Base-by-base conservation (phyloP, 2,113 vertebrate genomes). In the Anoura caudifer region DNA sequence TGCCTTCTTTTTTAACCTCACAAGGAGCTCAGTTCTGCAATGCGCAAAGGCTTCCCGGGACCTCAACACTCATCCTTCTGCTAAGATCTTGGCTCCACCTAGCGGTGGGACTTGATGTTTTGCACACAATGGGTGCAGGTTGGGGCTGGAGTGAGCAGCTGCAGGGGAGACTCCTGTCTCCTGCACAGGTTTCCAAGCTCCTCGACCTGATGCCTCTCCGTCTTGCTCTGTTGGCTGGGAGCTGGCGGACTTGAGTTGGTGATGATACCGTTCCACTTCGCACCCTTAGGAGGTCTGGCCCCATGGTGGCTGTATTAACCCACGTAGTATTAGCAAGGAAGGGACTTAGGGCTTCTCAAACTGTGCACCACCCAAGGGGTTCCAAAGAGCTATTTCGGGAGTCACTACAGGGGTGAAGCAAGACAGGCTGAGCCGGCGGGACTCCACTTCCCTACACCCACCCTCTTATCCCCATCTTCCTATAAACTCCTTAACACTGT, bases 21-120 rank as follows among this genome's bases (percentile, higher is more conserved):
- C 15, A 26, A 43, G 54, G 63, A 90, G 63, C 8, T 26, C n/a
- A 61, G n/a, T 80, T 91, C 28, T 13, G 26, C 17, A 20, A 26
- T 26, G 7, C 3, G 11, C 31, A 2, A 5, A 59, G 56, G 12
- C n/a, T 56, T 47, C 22, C 24, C 19, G n/a, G 72, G 70, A 76
- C 17, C 70, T n/a, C 41, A 28, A 2, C 20, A 5, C 45, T 43
- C 52, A 59, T 86, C n/a, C 20, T 61, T 92, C 69, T 92, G 75
- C n/a, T 84, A 33, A 93, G 84, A 77, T 70, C 84, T 77, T 90
- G 95, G 93, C 91, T 92, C 93, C 96, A 90, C 65, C 96, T 97
- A 95, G 95, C 90, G 96, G 96, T 73, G 8, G 2, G 16, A 20
- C 52, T 22, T 15, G 56, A 56, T 41, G n/a, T 59, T 75, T 83